Evolutionary conservation across 2,888 invertebrate genomes (phyloP).

Genomic region (Drosophila neutralis): DNA sequence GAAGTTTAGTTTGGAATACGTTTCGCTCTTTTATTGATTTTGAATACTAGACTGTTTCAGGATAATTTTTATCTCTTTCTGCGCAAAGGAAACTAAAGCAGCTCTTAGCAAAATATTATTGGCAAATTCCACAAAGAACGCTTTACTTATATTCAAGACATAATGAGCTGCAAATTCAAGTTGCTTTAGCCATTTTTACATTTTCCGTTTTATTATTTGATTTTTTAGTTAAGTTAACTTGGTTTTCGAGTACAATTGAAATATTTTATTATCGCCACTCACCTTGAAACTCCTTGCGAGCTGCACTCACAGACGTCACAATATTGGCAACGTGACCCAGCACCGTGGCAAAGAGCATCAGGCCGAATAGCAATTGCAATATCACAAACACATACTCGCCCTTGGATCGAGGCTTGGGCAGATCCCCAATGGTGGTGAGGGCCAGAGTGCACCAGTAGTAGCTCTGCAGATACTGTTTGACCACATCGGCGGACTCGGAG

Average conservation of each 20-base stretch:
- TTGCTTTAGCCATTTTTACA: neutral
- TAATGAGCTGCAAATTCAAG: neutral
- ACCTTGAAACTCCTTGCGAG: conserved; percentile 99
- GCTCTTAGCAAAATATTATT: neutral
- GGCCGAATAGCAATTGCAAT: conserved; percentile 95
- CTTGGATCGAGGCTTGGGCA: conserved; percentile 96
- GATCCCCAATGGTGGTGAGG: conserved; percentile 96
- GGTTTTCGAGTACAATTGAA: neutral
- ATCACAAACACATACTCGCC: conserved; percentile 98
- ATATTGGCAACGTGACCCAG: conserved; percentile 99
- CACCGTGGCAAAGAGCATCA: conserved; percentile 97
- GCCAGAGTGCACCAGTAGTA: conserved; percentile 99
- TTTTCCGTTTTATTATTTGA: neutral
- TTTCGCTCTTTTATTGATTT: neutral
- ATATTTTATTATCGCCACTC: conserved; percentile 55
- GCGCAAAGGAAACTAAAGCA: neutral
- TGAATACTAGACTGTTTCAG: neutral
- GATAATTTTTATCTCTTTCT: neutral
- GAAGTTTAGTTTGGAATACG: neutral
- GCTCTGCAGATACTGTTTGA: conserved; percentile 98
- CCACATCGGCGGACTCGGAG: conserved; percentile 93
- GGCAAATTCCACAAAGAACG: neutral
- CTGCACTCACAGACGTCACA: conserved; percentile 98
- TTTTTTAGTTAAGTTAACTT: neutral
- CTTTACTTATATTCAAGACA: neutral